These are phyloP conservation scores for Hipparchia sbordonii DNA, from an alignment of 2,888 invertebrate species.

Conservation along the genomic window DNA sequence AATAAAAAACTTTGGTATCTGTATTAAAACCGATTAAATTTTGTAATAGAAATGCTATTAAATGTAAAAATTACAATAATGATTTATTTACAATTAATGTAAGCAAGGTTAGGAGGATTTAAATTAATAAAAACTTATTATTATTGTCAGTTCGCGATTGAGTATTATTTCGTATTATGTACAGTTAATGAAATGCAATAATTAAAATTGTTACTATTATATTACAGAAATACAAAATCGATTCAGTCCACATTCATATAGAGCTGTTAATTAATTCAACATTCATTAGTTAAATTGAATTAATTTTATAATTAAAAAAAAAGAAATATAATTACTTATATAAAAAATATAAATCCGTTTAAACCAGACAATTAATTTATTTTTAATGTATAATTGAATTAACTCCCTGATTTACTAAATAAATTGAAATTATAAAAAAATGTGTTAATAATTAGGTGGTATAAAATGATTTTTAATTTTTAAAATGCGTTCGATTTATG, in stretches of 20 bases:
- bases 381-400: slow-evolving; percentile 8
- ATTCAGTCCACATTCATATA: slow-evolving; percentile 12
- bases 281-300: neutral
- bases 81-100: slow-evolving; percentile 70
- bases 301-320: neutral
- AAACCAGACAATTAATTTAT: neutral
- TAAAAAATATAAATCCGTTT: neutral
- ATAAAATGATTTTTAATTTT: neutral
- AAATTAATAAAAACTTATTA: slow-evolving; percentile 72
- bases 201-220: slow-evolving; percentile 29
- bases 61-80: slow-evolving; percentile 63
- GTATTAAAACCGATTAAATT: slow-evolving; percentile 80
- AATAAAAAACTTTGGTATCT: slow-evolving; percentile 82
- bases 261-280: neutral
- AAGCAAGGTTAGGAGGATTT: slow-evolving; percentile 52
- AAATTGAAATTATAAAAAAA: slow-evolving; percentile 2
- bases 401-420: neutral
- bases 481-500: neutral
- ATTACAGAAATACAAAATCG: slow-evolving; percentile 26
- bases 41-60: slow-evolving; percentile 71
- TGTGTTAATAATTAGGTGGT: neutral
- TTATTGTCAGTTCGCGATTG: slow-evolving; percentile 82
- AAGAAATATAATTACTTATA: no score
- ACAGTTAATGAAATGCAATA: slow-evolving; percentile 42
- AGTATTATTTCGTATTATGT: slow-evolving; percentile 58